Evolutionary conservation across 2,797 vertebrate species (phyloP).

Genomic region (Aldrovandia affinis): DNA sequence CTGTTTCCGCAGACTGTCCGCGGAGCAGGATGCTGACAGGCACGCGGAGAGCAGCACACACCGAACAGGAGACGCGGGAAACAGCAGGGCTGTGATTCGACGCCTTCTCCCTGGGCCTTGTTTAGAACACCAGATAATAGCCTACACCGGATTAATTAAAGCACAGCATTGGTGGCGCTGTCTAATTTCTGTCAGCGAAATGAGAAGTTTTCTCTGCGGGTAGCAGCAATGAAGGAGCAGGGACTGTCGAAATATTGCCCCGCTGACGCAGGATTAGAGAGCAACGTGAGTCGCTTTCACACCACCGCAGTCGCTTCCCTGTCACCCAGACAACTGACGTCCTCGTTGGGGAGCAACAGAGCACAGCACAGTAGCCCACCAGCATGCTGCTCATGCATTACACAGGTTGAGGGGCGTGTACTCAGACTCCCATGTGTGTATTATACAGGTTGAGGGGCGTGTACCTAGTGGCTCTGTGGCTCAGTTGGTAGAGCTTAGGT

Average conservation of each 20-base stretch:
- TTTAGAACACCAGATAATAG: not conserved
- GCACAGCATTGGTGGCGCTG: not conserved
- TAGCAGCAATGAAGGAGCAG: not conserved
- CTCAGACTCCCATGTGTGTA: not conserved
- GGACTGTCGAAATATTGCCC: not conserved
- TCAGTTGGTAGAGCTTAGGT: too few relatives aligned
- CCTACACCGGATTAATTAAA: not conserved
- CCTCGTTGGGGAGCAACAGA: not conserved
- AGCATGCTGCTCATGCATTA: not conserved
- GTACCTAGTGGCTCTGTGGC: too few relatives aligned
- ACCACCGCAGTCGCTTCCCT: not conserved
- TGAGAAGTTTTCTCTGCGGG: not conserved
- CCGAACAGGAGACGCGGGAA: not conserved
- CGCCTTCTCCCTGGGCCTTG: not conserved
- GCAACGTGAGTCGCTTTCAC: not conserved
- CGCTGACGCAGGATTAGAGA: not conserved
- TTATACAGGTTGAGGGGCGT: too few relatives aligned
- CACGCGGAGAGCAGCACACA: not conserved
- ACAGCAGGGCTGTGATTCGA: not conserved
- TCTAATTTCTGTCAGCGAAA: conserved; percentile 3
- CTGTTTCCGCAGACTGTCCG: conserved; percentile 24
- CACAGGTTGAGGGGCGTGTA: not conserved
- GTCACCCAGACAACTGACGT: not conserved
- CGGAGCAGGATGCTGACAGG: not conserved
- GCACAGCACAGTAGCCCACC: not conserved